Conservation (phyloP, 2,888 invertebrate species). For the Artemia sp. region DNA sequence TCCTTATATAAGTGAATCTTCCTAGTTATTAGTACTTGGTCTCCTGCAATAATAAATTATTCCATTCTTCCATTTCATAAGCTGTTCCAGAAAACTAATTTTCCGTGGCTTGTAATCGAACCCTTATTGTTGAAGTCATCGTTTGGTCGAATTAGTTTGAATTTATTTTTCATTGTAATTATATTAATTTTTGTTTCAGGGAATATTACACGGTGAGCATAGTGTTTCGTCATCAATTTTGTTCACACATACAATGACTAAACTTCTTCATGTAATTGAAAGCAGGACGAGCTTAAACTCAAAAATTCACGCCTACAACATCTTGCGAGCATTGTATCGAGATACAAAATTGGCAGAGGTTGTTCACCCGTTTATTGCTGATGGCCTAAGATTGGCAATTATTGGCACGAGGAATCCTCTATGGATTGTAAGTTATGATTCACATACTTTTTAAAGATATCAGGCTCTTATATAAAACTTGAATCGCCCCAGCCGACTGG, state of each 20-base stretch:
- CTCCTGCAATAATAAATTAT: no score
- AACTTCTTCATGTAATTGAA: constrained; percentile 37
- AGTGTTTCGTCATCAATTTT: constrained; percentile 34
- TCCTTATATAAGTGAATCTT: no score
- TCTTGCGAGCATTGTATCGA: constrained; percentile 59
- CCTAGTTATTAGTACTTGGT: no score
- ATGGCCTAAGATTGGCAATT: constrained; percentile 52
- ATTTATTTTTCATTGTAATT: no score
- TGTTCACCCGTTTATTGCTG: constrained; percentile 48
- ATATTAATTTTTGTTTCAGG: constrained; percentile 37
- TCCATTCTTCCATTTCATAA: no score
- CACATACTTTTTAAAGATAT: neutral
- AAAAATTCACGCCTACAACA: constrained; percentile 65
- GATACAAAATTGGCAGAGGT: constrained; percentile 56
- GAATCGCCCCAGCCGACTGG: no score
- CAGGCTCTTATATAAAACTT: neutral
- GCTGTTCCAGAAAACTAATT: no score
- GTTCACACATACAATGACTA: constrained; percentile 42
- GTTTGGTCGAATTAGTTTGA: no score
- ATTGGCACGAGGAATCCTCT: constrained; percentile 50
- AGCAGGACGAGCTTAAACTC: constrained; percentile 31
- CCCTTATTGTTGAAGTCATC: no score
- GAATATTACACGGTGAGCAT: constrained; percentile 55
- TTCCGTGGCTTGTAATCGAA: no score
- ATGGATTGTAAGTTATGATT: constrained; percentile 51